Evolutionary conservation across 2,113 vertebrate genomes (phyloP).

Genomic region (Harpagus bidentatus): DNA sequence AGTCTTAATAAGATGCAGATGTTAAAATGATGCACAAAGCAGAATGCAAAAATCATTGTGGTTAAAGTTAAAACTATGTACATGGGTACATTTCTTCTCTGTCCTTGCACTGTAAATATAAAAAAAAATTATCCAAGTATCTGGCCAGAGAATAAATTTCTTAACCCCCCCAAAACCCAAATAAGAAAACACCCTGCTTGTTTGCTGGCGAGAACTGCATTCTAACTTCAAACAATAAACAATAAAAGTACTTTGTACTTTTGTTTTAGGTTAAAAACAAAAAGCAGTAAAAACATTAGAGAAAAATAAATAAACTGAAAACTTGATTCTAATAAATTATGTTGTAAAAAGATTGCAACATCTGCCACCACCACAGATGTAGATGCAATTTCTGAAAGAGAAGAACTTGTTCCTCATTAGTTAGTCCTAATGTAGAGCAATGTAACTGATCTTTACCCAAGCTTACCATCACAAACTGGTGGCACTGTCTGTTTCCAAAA

Average conservation of each 20-base stretch:
- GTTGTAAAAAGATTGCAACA: constrained; percentile 23
- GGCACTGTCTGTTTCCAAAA: neutral
- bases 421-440: neutral
- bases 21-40: constrained; percentile 16
- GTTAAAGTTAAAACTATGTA: neutral
- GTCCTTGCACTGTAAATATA: neutral
- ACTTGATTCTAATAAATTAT: constrained; percentile 41
- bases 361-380: neutral
- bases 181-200: neutral
- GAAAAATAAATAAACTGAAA: constrained; percentile 36
- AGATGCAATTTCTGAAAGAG: neutral
- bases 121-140: neutral
- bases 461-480: neutral
- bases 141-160: neutral
- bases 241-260: constrained; percentile 34
- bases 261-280: constrained; percentile 36
- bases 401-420: neutral
- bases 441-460: neutral
- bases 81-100: neutral
- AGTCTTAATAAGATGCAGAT: constrained; percentile 45
- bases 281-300: constrained; percentile 42
- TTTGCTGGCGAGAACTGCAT: constrained; percentile 4
- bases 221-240: constrained; percentile 32
- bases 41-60: constrained; percentile 1
- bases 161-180: neutral